phyloP scores from a whole-genome alignment of 2,113 vertebrate genomes.

The Spea multiplicata region DNA sequence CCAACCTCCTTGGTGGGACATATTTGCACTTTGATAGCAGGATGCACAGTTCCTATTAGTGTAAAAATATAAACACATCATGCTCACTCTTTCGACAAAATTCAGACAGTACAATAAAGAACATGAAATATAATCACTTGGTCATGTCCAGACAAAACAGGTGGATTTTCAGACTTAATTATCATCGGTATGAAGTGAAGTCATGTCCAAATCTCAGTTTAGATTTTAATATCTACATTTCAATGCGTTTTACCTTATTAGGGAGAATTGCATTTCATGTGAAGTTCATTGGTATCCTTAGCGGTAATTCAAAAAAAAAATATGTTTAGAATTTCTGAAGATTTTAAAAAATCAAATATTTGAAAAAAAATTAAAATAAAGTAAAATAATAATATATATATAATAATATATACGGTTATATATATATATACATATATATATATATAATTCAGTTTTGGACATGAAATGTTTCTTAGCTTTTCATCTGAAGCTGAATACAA shows the following conservation, averaged over 20 bases:
- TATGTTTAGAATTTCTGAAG: too few species aligned
- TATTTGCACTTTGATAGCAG: constrained; percentile 17
- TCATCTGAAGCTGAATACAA: too few species aligned
- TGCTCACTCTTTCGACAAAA: constrained; percentile 51
- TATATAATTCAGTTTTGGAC: too few species aligned
- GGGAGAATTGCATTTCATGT: background rate
- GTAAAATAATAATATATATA: too few species aligned
- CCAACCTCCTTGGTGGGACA: constrained; percentile 24
- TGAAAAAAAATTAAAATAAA: too few species aligned
- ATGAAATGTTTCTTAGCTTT: too few species aligned
- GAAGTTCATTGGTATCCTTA: background rate
- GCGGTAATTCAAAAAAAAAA: too few species aligned
- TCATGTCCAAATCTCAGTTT: constrained; percentile 24
- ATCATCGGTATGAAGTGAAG: constrained; percentile 54
- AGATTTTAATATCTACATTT: background rate
- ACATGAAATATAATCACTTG: constrained; percentile 35
- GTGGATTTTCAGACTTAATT: constrained; percentile 54
- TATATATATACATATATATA: too few species aligned
- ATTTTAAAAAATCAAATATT: too few species aligned
- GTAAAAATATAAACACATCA: constrained; percentile 46
- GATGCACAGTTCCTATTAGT: background rate
- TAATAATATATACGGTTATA: too few species aligned
- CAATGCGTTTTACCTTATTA: constrained; percentile 19
- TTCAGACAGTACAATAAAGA: constrained; percentile 49
- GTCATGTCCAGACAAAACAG: constrained; percentile 53